phyloP scores from a whole-genome alignment of 2,113 vertebrate genomes.

The Pedetes capensis region DNA sequence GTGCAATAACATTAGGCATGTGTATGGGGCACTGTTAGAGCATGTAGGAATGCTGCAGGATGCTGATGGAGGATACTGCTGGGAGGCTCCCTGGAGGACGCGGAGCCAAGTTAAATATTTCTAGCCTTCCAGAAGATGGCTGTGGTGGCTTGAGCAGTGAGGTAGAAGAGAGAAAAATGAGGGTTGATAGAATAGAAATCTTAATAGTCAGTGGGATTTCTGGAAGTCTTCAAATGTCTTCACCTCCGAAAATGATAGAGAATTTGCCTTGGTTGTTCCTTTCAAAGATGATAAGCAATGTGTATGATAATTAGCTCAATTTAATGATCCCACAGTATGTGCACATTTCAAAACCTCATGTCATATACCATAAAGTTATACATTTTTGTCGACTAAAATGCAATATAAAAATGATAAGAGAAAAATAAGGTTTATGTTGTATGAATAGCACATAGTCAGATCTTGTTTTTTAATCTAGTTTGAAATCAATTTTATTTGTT shows the following conservation, averaged over 20 bases:
- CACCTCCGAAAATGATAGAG: not conserved
- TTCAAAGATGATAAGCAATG: not conserved
- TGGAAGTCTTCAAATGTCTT: not conserved
- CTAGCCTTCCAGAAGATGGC: not conserved
- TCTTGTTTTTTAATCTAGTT: not conserved
- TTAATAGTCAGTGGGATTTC: not conserved
- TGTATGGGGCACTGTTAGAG: fast-evolving
- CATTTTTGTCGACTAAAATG: not conserved
- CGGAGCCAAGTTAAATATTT: not conserved
- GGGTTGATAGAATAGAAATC: not conserved
- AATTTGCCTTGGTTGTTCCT: not conserved
- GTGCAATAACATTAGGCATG: not conserved
- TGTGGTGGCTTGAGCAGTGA: not conserved
- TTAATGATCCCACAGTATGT: no score
- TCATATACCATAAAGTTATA: not conserved
- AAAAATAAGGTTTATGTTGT: not conserved
- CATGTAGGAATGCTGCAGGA: no score
- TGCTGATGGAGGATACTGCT: no score
- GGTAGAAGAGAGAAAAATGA: not conserved
- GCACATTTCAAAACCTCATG: not conserved
- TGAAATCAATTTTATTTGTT: not conserved
- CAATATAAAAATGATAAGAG: not conserved
- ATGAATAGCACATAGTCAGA: not conserved
- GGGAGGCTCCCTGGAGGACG: not conserved
- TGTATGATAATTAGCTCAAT: not conserved